phyloP scores from a whole-genome alignment of 1,140 invertebrate genomes.

The Rhopalosiphum padi region DNA sequence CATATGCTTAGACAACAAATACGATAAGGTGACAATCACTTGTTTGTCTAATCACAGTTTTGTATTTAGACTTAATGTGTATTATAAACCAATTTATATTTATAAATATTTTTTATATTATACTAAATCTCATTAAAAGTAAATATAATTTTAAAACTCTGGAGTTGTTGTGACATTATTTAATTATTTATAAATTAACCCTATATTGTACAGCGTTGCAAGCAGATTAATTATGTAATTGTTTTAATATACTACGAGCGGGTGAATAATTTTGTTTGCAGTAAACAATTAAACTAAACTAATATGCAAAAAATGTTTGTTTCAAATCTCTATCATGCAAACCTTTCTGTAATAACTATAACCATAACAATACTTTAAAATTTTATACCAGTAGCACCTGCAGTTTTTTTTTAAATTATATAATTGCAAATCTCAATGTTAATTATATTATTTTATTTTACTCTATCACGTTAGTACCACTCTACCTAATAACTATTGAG shows the following conservation, averaged over 20 bases:
- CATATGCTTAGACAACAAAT: not conserved
- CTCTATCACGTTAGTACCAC: not conserved
- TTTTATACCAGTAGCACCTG: not conserved
- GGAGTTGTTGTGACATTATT: not conserved
- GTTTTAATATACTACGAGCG: not conserved
- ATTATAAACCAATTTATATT: not conserved
- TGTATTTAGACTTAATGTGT: not conserved
- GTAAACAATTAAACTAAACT: not conserved
- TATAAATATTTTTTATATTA: not conserved
- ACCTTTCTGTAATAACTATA: not conserved
- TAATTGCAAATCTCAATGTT: not conserved
- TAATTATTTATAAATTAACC: constrained; percentile 9
- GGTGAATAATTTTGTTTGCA: not conserved
- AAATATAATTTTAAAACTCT: not conserved
- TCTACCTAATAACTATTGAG: not conserved
- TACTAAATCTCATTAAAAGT: not conserved
- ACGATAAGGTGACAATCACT: not conserved
- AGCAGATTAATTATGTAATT: not conserved
- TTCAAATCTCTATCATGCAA: not conserved
- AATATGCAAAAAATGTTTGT: not conserved
- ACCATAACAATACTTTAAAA: not conserved
- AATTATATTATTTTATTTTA: not conserved
- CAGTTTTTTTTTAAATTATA: not conserved
- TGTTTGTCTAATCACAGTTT: constrained; percentile 1
- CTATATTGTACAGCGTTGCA: not conserved